Conservation (phyloP, 2,797 vertebrate species). For the Liparis tanakae region DNA sequence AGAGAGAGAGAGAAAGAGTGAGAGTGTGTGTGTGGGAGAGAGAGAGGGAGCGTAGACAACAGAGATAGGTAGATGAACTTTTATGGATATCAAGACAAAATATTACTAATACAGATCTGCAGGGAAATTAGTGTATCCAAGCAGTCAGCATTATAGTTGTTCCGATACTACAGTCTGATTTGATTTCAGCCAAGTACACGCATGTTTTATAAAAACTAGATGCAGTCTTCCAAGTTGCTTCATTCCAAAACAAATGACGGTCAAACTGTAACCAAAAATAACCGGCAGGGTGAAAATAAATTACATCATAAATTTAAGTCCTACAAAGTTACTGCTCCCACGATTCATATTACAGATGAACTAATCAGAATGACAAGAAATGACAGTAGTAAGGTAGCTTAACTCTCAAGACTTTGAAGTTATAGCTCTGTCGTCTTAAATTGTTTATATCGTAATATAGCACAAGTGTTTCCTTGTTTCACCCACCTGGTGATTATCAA, state of each 20-base stretch:
- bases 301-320: background rate
- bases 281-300: background rate
- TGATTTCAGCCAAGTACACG: background rate
- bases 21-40: too few relatives aligned
- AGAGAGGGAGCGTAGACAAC: background rate
- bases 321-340: background rate
- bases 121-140: background rate
- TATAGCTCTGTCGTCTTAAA: background rate
- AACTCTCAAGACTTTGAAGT: background rate
- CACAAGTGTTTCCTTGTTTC: background rate
- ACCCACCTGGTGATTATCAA: background rate
- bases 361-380: background rate
- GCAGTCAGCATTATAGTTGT: background rate
- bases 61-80: background rate
- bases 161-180: background rate
- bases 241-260: background rate
- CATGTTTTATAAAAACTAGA: background rate
- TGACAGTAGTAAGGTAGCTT: background rate
- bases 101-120: constrained; percentile 3
- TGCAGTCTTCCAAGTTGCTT: background rate
- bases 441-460: background rate
- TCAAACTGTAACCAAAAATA: background rate
- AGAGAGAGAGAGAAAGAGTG: background rate
- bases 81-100: background rate
- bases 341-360: background rate